Evolutionary conservation across 2,113 vertebrate species (phyloP).

Genomic region (Sinocyclocheilus anshuiensis): DNA sequence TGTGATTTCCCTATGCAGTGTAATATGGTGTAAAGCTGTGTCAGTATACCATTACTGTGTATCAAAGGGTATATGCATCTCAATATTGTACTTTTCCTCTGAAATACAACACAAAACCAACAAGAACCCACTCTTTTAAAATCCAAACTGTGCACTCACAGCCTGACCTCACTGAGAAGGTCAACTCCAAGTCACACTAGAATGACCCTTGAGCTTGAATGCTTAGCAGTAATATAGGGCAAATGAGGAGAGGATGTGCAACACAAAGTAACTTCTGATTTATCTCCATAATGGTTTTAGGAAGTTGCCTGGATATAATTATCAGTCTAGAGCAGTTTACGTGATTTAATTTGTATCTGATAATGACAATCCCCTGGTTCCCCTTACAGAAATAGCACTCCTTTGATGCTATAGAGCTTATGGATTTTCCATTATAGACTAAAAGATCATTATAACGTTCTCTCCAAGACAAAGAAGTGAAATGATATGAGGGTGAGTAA

Average conservation of each 20-base stretch:
- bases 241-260: neutral
- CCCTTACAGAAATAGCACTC: neutral
- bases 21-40: neutral
- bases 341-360: too few relatives aligned
- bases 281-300: too few relatives aligned
- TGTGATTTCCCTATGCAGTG: neutral
- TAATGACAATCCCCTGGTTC: too few relatives aligned
- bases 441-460: neutral
- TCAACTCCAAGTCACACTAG: neutral
- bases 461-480: neutral
- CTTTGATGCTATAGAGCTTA: neutral
- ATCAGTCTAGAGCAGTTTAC: too few relatives aligned
- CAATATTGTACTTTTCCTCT: neutral
- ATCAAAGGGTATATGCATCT: neutral
- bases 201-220: neutral
- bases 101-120: neutral
- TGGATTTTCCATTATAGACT: neutral
- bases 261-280: too few relatives aligned
- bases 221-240: neutral
- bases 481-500: neutral
- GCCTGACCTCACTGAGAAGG: neutral
- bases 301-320: too few relatives aligned
- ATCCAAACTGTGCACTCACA: neutral
- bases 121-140: neutral
- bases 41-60: neutral